Base-by-base conservation (phyloP, 1,140 invertebrate species). In the Macrostomum lignano region DNA sequence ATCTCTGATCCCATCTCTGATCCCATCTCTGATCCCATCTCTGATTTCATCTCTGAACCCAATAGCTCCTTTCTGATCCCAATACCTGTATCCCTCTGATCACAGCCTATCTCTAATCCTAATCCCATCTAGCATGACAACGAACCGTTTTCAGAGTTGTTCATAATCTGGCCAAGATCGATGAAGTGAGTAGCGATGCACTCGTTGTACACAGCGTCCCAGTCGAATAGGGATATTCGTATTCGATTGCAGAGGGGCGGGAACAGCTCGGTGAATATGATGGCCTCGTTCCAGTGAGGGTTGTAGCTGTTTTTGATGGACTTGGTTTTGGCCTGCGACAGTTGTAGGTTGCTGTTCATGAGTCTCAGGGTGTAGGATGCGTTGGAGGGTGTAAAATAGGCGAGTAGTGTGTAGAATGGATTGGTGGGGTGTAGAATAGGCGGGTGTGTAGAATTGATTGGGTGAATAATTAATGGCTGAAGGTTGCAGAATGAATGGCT, bases 261-360 rank as follows among this genome's bases (percentile, higher is more conserved):
- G 35, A 58, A 55, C 51, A 53, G 52, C 36, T 56, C 55, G 1
- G 51, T 55, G 40, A 58, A 55, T 1, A 51, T 42, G 10, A 58
- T 33, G 33, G 53, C 48, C 42, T 58, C 52, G 40, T 56, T 55
- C 55, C 55, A 58, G 3, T 51, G 40, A 3, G 55, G 55, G 31
- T 54, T 47, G 39, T 54, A 56, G 6, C 36, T 40, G 11, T 51
- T 49, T 37, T 53, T 54, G 42, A 46, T 49, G 17, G 53, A 48
- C 11, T 46, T 40, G 9, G 54, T 58, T 31, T 42, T 44, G n/a
- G 48, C 51, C 54, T 58, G 34, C 10, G 29, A 22, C 14, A 35
- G 35, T 23, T 3, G n/a, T n/a, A n/a, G n/a, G n/a, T n/a, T n/a
- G n/a, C n/a, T n/a, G n/a, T n/a, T n/a, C n/a, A n/a, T n/a, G n/a